Conservation (phyloP, 2,888 invertebrate genomes). For the Hyles lineata region DNA sequence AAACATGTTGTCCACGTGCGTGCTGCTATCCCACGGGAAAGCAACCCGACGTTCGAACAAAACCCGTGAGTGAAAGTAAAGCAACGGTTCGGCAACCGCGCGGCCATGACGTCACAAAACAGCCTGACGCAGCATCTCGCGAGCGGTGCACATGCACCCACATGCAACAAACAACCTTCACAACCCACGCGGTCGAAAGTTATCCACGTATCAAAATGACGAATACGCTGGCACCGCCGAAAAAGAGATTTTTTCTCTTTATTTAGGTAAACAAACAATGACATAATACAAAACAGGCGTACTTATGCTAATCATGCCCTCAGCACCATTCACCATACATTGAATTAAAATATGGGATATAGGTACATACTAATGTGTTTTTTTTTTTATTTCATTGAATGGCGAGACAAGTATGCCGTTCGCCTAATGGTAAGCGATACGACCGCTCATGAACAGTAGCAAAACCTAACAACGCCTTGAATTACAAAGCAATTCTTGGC, state of each 20-base stretch:
- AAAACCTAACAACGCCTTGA: too few relatives aligned
- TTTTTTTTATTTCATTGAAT: too few relatives aligned
- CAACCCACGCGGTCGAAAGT: conserved; percentile 22
- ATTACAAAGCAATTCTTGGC: too few relatives aligned
- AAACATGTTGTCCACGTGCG: not conserved
- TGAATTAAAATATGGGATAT: too few relatives aligned
- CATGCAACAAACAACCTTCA: conserved; percentile 19
- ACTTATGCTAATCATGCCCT: too few relatives aligned
- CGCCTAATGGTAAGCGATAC: too few relatives aligned
- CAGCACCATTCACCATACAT: too few relatives aligned
- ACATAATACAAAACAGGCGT: too few relatives aligned
- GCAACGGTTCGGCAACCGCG: not conserved
- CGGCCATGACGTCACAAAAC: not conserved
- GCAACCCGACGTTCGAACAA: not conserved
- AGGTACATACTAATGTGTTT: too few relatives aligned
- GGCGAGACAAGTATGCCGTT: too few relatives aligned
- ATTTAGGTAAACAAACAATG: not conserved
- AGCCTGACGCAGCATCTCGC: conserved; percentile 11
- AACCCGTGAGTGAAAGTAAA: conserved; percentile 19
- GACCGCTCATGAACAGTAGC: too few relatives aligned
- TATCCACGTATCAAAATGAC: not conserved
- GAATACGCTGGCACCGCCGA: not conserved
- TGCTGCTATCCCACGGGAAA: conserved; percentile 13
- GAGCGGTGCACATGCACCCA: conserved; percentile 6
- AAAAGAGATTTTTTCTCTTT: not conserved